phyloP scores from a whole-genome alignment of 2,113 vertebrate species.

The Crotalus tigris region DNA sequence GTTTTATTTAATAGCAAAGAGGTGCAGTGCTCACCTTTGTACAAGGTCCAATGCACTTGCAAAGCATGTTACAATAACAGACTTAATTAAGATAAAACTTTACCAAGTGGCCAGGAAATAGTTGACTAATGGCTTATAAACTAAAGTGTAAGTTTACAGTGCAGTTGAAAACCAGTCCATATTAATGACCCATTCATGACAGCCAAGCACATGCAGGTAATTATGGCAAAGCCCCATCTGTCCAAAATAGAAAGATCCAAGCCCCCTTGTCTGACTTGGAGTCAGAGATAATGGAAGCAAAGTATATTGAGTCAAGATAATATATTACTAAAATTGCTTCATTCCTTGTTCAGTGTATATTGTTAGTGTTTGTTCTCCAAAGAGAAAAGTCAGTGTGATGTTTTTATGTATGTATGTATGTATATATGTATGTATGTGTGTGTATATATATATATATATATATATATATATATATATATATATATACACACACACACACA shows the following conservation, averaged over 20 bases:
- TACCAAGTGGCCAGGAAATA: constrained; percentile 9
- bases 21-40: background rate
- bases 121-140: constrained; percentile 24
- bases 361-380: background rate
- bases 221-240: background rate
- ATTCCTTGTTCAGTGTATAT: background rate
- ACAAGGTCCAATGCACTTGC: background rate
- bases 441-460: too few relatives aligned
- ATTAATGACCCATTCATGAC: background rate
- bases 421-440: too few relatives aligned
- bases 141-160: background rate
- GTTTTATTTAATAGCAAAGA: background rate
- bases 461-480: too few relatives aligned
- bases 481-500: too few relatives aligned
- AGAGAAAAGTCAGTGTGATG: background rate
- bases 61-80: constrained; percentile 29
- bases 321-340: background rate
- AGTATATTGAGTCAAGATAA: background rate
- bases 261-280: background rate
- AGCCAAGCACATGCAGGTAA: background rate
- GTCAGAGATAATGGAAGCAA: background rate
- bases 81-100: constrained; percentile 32
- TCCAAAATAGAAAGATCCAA: background rate
- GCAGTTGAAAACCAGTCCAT: background rate
- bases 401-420: too few relatives aligned